phyloP scores from a whole-genome alignment of 2,888 invertebrate genomes.

The Bugulina stolonifera region DNA sequence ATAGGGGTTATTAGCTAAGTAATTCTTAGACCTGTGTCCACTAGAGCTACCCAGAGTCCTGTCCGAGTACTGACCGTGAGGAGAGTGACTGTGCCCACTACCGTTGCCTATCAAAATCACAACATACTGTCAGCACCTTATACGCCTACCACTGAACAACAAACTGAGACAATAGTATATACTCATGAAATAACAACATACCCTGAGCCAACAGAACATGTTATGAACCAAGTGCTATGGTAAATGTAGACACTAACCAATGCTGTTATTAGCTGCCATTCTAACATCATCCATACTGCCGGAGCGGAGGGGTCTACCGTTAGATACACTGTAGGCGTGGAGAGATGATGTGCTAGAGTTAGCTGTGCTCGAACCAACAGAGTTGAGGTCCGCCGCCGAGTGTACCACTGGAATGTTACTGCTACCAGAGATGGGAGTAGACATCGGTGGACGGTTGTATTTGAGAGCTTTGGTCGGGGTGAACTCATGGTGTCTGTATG shows the following conservation, averaged over 20 bases:
- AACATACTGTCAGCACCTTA: too few relatives aligned
- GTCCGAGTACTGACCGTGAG: too few relatives aligned
- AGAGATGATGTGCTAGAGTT: slow-evolving; percentile 15
- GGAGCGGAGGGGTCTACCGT: slow-evolving; percentile 21
- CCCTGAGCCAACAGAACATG: too few relatives aligned
- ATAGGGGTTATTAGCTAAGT: slow-evolving; percentile 24
- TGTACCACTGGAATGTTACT: neutral
- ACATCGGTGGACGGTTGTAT: neutral
- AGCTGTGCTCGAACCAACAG: neutral
- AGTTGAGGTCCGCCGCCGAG: slow-evolving; percentile 1
- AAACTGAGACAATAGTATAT: too few relatives aligned
- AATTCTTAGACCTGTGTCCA: neutral
- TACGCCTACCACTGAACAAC: too few relatives aligned
- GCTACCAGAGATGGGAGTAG: neutral
- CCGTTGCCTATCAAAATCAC: too few relatives aligned
- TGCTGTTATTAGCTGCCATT: slow-evolving; percentile 7
- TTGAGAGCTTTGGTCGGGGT: slow-evolving; percentile 20
- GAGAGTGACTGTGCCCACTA: too few relatives aligned
- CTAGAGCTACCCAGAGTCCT: neutral
- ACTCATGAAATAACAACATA: too few relatives aligned
- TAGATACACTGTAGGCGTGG: slow-evolving; percentile 26
- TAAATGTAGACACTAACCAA: too few relatives aligned
- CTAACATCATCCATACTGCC: slow-evolving; percentile 27
- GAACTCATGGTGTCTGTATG: neutral
- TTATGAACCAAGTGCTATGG: too few relatives aligned